Conservation (phyloP, 2,113 vertebrate genomes). For the Prietella phreatophila region DNA sequence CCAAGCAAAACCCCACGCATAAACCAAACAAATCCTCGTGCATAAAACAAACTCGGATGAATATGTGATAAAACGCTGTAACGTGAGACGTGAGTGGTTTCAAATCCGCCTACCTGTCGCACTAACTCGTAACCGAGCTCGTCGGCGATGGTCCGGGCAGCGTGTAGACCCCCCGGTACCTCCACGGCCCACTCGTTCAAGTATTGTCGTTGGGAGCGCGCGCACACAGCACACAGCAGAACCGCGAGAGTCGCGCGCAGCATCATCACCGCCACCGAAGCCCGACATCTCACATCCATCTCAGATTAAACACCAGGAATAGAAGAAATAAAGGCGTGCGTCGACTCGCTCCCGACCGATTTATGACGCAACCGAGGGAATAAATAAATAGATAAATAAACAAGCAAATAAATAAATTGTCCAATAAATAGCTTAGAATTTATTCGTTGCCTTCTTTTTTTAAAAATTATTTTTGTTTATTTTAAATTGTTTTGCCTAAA, state of each 20-base stretch:
- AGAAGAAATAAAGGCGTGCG: slow-evolving; percentile 21
- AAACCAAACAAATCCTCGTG: background rate
- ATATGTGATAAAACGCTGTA: background rate
- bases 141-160: slow-evolving; percentile 81
- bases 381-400: background rate
- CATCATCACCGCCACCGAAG: slow-evolving; percentile 63
- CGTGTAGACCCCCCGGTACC: slow-evolving; percentile 83
- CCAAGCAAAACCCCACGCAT: background rate
- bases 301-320: slow-evolving; percentile 62
- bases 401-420: background rate
- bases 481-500: background rate
- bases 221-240: slow-evolving; percentile 58
- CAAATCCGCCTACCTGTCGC: slow-evolving; percentile 82
- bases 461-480: background rate
- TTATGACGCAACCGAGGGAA: slow-evolving; percentile 7
- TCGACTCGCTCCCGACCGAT: slow-evolving; percentile 13
- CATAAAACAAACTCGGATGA: background rate
- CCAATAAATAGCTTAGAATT: background rate
- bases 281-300: slow-evolving; percentile 80
- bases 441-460: background rate
- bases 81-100: background rate
- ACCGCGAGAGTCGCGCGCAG: slow-evolving; percentile 58
- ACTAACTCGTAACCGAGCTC: slow-evolving; percentile 90
- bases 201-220: slow-evolving; percentile 79
- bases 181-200: slow-evolving; percentile 98